phyloP scores from a whole-genome alignment of 2,888 invertebrate genomes.

The Cataglyphis cursor region DNA sequence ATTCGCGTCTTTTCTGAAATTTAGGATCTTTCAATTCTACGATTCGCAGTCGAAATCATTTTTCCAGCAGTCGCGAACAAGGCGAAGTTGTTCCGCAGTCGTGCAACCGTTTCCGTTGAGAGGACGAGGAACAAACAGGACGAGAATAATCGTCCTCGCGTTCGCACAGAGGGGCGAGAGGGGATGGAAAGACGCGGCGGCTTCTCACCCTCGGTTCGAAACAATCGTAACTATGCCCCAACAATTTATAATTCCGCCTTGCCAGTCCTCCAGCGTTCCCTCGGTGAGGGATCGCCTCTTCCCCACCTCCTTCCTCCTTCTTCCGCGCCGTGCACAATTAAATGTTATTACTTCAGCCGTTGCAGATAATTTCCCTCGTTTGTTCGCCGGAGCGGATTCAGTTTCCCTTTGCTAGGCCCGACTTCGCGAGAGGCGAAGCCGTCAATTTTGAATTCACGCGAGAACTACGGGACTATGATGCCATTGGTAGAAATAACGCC shows the following conservation, averaged over 20 bases:
- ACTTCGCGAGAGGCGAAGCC: conserved; percentile 8
- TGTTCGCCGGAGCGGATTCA: conserved; percentile 72
- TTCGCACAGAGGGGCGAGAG: neutral
- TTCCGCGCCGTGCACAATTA: conserved; percentile 69
- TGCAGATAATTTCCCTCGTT: conserved; percentile 84
- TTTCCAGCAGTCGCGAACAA: neutral
- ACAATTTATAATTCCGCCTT: conserved; percentile 83
- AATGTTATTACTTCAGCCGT: conserved; percentile 84
- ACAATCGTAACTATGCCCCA: conserved; percentile 84
- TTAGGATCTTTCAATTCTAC: neutral
- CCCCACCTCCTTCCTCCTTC: neutral
- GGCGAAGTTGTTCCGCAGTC: neutral
- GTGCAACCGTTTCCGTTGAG: conserved; percentile 9
- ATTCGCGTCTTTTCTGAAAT: conserved; percentile 13
- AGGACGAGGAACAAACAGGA: conserved; percentile 20
- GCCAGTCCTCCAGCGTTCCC: conserved; percentile 41
- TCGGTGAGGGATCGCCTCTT: neutral
- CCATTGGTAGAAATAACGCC: conserved; percentile 9
- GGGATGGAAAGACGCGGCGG: conserved; percentile 9
- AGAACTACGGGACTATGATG: neutral
- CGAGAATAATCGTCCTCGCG: conserved; percentile 40
- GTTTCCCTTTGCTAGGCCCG: conserved; percentile 9
- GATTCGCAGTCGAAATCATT: conserved; percentile 21
- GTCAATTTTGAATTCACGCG: conserved; percentile 17
- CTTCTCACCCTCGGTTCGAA: conserved; percentile 67